A percentile compares a stretch with the other conserved stretches of the same genome.
Evolutionary conservation across 2,113 vertebrate species (phyloP).

Genomic region (Pelmatolapia mariae): DNA sequence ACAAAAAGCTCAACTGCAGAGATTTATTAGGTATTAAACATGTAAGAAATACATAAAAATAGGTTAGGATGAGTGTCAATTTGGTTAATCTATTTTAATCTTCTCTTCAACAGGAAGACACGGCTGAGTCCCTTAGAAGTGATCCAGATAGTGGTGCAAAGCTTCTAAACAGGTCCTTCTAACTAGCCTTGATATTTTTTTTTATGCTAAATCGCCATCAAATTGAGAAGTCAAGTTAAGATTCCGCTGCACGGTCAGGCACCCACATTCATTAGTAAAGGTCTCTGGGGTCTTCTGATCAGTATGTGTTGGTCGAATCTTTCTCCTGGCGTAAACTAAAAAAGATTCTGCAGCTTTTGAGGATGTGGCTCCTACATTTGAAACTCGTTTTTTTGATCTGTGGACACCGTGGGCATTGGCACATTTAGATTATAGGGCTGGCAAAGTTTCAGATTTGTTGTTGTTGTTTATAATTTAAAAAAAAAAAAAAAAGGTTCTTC

Average conservation of each 20-base stretch:
- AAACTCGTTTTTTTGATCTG: not conserved
- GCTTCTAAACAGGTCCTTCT: not conserved
- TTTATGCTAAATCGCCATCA: not conserved
- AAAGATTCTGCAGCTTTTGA: not conserved
- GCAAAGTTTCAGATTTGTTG: not conserved
- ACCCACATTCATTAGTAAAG: not conserved
- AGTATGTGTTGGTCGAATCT: not conserved
- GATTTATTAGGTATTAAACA: not conserved
- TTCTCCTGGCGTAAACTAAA: not conserved
- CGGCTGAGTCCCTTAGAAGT: not conserved
- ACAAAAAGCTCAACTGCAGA: not conserved
- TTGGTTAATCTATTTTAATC: not conserved
- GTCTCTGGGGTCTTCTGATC: not conserved
- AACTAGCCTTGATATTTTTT: not conserved
- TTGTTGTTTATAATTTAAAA: fast-evolving
- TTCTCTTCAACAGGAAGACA: not conserved
- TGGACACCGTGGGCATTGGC: not conserved
- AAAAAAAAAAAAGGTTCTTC: not conserved
- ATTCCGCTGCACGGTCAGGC: not conserved
- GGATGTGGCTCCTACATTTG: not conserved
- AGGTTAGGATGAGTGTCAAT: not conserved
- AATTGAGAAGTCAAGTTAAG: not conserved
- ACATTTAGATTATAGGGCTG: not conserved
- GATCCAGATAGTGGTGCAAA: not conserved
- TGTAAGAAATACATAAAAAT: not conserved